Evolutionary conservation across 2,888 invertebrate genomes (phyloP).

Genomic region (Sialis fuliginosa): DNA sequence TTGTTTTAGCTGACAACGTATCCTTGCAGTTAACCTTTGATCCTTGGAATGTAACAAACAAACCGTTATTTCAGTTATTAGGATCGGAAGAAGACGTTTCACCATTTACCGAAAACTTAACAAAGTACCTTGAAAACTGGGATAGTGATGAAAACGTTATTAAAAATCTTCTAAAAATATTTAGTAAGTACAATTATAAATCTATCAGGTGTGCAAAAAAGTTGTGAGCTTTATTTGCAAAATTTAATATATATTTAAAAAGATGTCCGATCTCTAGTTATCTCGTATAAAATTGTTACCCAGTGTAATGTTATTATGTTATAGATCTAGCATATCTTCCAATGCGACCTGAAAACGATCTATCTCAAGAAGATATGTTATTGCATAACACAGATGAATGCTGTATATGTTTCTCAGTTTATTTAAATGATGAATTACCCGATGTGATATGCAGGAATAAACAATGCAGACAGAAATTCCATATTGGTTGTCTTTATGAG

Average conservation of each 20-base stretch:
- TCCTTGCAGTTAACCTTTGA: slow-evolving; percentile 23
- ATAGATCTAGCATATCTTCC: slow-evolving; percentile 19
- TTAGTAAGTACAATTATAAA: slow-evolving; percentile 14
- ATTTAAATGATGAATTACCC: slow-evolving; percentile 22
- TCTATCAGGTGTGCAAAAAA: no score
- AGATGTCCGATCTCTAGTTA: neutral
- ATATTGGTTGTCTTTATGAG: slow-evolving; percentile 24
- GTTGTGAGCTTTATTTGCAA: no score
- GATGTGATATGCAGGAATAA: slow-evolving; percentile 22
- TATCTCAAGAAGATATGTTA: slow-evolving; percentile 9
- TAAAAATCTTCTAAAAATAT: slow-evolving; percentile 19
- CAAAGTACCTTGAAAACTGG: slow-evolving; percentile 23
- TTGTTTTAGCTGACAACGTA: slow-evolving; percentile 19
- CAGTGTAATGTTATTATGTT: slow-evolving; percentile 5
- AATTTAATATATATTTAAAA: no score
- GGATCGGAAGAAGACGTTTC: slow-evolving; percentile 21
- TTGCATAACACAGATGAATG: slow-evolving; percentile 21
- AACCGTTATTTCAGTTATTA: slow-evolving; percentile 24
- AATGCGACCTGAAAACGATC: slow-evolving; percentile 9
- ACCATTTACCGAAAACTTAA: slow-evolving; percentile 15
- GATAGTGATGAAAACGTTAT: slow-evolving; percentile 16
- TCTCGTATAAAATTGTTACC: neutral
- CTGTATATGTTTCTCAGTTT: slow-evolving; percentile 23
- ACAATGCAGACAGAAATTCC: slow-evolving; percentile 22
- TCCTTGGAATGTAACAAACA: slow-evolving; percentile 16